Percentiles rank a stretch among this genome's conserved stretches.
phyloP scores from a whole-genome alignment of 2,797 vertebrate genomes.

The Hoplostethus mediterraneus region DNA sequence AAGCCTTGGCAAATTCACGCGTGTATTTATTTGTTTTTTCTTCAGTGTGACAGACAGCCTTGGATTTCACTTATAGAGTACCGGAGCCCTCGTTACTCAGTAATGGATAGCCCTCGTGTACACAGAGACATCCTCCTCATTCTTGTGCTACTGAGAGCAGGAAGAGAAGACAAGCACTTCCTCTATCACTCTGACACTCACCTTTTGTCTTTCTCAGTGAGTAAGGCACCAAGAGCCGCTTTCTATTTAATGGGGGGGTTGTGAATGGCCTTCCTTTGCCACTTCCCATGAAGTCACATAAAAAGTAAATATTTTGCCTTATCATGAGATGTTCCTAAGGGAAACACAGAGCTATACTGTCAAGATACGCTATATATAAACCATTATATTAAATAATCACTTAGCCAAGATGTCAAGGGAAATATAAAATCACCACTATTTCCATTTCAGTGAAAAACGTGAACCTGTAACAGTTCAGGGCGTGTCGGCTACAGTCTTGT shows the following conservation, averaged over 20 bases:
- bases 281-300: conserved; percentile 88
- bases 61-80: conserved; percentile 73
- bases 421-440: not conserved
- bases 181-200: conserved; percentile 75
- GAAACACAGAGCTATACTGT: conserved; percentile 15
- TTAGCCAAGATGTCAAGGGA: not conserved
- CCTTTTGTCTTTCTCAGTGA: conserved; percentile 75
- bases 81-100: conserved; percentile 74
- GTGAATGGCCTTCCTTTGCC: conserved; percentile 71
- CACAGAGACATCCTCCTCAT: conserved; percentile 75
- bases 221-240: conserved; percentile 69
- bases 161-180: conserved; percentile 86
- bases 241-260: conserved; percentile 48
- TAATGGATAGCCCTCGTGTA: conserved; percentile 84
- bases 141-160: conserved; percentile 80
- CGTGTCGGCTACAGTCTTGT: not conserved
- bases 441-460: not conserved
- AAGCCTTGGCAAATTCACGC: conserved; percentile 44
- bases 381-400: not conserved
- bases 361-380: not conserved
- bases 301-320: conserved; percentile 48
- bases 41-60: conserved; percentile 56
- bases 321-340: conserved; percentile 35
- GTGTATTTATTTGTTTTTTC: conserved; percentile 71
- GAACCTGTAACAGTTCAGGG: no score